Percentiles rank a stretch among this genome's conserved stretches.
These are phyloP conservation scores for Anodontia alba DNA, from an alignment of 2,888 invertebrate species.

Conservation along the genomic window DNA sequence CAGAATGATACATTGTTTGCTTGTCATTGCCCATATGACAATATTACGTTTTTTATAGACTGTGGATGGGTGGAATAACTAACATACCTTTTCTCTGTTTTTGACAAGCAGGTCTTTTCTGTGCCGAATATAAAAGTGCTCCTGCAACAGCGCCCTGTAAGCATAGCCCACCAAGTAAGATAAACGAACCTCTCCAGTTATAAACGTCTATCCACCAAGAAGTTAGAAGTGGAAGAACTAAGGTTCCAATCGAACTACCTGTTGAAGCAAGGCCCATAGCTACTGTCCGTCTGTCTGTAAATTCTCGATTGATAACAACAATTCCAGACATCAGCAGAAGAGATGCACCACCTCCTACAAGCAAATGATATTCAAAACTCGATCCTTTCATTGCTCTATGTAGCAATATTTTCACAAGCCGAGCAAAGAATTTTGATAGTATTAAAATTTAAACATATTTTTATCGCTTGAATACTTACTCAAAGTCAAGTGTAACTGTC, in stretches of 20 bases:
- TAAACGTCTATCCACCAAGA: neutral
- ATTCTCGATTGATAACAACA: neutral
- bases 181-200: neutral
- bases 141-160: neutral
- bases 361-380: too few species aligned
- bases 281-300: neutral
- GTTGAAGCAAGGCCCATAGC: slow-evolving; percentile 1
- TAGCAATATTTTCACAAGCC: too few species aligned
- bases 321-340: neutral
- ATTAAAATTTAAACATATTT: too few species aligned
- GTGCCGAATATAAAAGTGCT: neutral
- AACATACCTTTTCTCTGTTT: neutral
- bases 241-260: neutral
- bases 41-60: too few species aligned
- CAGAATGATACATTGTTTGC: too few species aligned
- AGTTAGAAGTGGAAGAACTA: neutral
- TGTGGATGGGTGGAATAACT: too few species aligned
- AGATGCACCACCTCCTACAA: neutral
- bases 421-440: too few species aligned
- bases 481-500: too few species aligned
- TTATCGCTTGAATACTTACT: too few species aligned
- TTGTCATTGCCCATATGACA: too few species aligned
- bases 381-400: too few species aligned
- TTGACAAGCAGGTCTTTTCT: neutral
- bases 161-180: neutral